Evolutionary conservation across 2,888 invertebrate species (phyloP).

Genomic region (Leptinotarsa peninsularis): DNA sequence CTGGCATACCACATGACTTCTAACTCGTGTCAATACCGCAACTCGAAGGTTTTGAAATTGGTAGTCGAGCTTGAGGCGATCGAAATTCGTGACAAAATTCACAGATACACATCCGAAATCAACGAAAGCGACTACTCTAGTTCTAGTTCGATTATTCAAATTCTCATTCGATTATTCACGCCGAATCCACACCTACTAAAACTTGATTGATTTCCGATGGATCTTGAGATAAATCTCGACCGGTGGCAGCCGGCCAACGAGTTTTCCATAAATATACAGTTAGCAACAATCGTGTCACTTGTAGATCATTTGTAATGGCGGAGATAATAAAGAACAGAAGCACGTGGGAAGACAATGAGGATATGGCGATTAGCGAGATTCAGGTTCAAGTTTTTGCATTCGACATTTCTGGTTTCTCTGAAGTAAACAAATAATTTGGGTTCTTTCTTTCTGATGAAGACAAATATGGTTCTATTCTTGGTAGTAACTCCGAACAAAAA

Average conservation of each 20-base stretch:
- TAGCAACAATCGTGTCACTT: conserved; percentile 26
- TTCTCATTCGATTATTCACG: conserved; percentile 8
- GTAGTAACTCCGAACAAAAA: too few species aligned
- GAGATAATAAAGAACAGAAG: conserved; percentile 20
- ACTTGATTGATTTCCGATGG: conserved; percentile 18
- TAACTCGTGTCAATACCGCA: not conserved
- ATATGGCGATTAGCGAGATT: not conserved
- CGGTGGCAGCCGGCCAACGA: conserved; percentile 12
- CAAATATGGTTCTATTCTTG: too few species aligned
- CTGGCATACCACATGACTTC: not conserved
- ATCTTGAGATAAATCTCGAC: conserved; percentile 12
- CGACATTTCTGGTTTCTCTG: too few species aligned
- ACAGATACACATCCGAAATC: not conserved
- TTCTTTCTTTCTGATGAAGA: too few species aligned
- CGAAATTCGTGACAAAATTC: not conserved
- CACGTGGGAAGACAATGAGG: conserved; percentile 7
- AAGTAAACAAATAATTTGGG: too few species aligned
- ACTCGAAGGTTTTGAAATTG: not conserved
- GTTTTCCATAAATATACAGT: conserved; percentile 30
- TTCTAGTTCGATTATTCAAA: conserved; percentile 6
- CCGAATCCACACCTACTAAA: conserved; percentile 14
- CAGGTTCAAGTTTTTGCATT: too few species aligned
- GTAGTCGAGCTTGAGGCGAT: not conserved
- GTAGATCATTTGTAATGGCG: conserved; percentile 28
- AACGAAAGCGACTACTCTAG: not conserved